phyloP scores from a whole-genome alignment of 2,888 invertebrate species.

The Catotricha subobsoleta region DNA sequence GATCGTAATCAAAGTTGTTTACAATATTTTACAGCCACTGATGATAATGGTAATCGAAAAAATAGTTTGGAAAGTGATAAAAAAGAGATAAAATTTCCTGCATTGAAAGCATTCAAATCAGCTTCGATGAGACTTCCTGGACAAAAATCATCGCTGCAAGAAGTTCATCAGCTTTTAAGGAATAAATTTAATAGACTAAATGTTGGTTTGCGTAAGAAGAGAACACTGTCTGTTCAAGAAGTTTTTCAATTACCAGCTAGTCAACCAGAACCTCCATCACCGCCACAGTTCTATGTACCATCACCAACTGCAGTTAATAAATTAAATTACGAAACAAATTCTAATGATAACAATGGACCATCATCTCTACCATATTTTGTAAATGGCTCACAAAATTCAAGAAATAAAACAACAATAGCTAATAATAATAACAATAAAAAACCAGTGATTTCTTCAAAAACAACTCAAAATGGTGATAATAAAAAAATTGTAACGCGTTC shows the following conservation, averaged over 20 bases:
- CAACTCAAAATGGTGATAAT: background rate
- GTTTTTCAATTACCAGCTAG: conserved; percentile 31
- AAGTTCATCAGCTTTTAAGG: conserved; percentile 37
- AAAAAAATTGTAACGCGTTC: conserved; percentile 6
- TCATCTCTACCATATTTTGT: conserved; percentile 10
- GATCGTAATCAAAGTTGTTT: conserved; percentile 1
- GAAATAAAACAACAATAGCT: background rate
- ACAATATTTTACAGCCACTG: conserved; percentile 10
- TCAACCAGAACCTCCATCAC: conserved; percentile 19
- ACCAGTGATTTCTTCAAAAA: background rate
- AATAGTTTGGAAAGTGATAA: conserved; percentile 5
- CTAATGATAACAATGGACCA: conserved; percentile 1
- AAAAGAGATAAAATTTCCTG: conserved; percentile 10
- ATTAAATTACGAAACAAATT: conserved; percentile 11
- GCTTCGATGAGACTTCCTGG: conserved; percentile 17
- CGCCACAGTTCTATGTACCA: conserved; percentile 53
- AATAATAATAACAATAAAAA: conserved; percentile 1
- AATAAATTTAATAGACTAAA: conserved; percentile 52
- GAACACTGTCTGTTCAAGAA: conserved; percentile 52
- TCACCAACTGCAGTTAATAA: conserved; percentile 29
- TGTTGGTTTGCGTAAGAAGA: conserved; percentile 44
- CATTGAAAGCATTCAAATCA: conserved; percentile 13
- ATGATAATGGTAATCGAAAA: conserved; percentile 5
- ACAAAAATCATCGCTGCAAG: conserved; percentile 39
- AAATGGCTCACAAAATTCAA: background rate